phyloP scores from a whole-genome alignment of 2,113 vertebrate genomes.

The Brachionichthys hirsutus region DNA sequence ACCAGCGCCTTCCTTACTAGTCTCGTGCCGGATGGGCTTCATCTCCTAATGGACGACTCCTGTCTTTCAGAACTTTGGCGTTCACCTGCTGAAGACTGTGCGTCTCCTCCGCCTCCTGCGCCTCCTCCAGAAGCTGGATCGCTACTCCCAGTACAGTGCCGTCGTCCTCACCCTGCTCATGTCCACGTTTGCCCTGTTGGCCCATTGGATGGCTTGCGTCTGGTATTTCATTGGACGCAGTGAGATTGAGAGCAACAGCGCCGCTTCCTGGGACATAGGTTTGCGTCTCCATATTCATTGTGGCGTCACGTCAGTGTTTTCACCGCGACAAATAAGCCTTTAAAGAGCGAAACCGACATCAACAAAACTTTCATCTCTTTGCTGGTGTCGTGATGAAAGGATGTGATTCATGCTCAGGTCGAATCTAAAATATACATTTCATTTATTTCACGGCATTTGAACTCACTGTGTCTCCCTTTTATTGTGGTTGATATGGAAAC shows the following conservation, averaged over 20 bases:
- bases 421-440: too few relatives aligned
- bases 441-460: too few relatives aligned
- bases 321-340: too few relatives aligned
- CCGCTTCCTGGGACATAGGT: constrained; percentile 80
- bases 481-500: too few relatives aligned
- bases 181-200: constrained; percentile 82
- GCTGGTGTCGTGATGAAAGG: too few relatives aligned
- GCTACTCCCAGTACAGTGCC: constrained; percentile 84
- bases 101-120: constrained; percentile 80
- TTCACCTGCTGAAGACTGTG: constrained; percentile 83
- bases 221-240: constrained; percentile 84
- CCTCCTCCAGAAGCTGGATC: constrained; percentile 83
- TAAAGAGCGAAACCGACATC: too few relatives aligned
- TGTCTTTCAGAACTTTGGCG: constrained; percentile 78
- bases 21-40: too few relatives aligned
- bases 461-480: too few relatives aligned
- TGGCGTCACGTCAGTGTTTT: too few relatives aligned
- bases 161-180: constrained; percentile 84
- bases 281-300: constrained; percentile 25
- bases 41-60: background rate
- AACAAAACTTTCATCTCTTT: too few relatives aligned
- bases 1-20: too few relatives aligned
- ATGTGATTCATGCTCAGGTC: too few relatives aligned
- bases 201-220: constrained; percentile 84
- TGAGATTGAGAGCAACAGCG: constrained; percentile 79